These are phyloP conservation scores for Atrichornis clamosus DNA, from an alignment of 2,113 vertebrate species.

Conservation along the genomic window DNA sequence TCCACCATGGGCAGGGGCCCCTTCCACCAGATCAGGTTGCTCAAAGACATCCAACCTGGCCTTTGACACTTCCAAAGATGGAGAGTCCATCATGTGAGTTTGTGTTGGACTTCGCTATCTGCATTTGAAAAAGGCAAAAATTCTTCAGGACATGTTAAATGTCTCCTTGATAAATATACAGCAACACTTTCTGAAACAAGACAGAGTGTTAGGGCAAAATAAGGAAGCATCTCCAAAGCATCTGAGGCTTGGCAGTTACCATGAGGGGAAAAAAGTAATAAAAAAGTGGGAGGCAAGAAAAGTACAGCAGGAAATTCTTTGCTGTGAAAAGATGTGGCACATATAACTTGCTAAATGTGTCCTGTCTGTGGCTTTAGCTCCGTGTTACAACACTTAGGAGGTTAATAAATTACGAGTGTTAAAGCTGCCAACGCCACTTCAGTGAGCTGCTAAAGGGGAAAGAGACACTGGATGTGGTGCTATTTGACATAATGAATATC, in stretches of 20 bases:
- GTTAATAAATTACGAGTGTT: conserved; percentile 24
- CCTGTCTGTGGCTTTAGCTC: not conserved
- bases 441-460: not conserved
- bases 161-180: not conserved
- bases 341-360: not conserved
- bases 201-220: not conserved
- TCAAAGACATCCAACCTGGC: not conserved
- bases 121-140: not conserved
- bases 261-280: not conserved
- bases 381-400: not conserved
- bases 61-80: too few relatives aligned
- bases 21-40: not conserved
- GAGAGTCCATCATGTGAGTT: not conserved
- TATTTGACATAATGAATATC: not conserved
- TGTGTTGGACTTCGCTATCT: not conserved
- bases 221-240: not conserved
- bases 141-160: not conserved
- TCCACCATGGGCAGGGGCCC: not conserved
- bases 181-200: not conserved
- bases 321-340: not conserved
- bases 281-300: not conserved
- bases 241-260: not conserved
- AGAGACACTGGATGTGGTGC: not conserved
- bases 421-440: not conserved
- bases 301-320: not conserved